phyloP scores from a whole-genome alignment of 2,113 vertebrate species.

The Coryphaenoides rupestris region DNA sequence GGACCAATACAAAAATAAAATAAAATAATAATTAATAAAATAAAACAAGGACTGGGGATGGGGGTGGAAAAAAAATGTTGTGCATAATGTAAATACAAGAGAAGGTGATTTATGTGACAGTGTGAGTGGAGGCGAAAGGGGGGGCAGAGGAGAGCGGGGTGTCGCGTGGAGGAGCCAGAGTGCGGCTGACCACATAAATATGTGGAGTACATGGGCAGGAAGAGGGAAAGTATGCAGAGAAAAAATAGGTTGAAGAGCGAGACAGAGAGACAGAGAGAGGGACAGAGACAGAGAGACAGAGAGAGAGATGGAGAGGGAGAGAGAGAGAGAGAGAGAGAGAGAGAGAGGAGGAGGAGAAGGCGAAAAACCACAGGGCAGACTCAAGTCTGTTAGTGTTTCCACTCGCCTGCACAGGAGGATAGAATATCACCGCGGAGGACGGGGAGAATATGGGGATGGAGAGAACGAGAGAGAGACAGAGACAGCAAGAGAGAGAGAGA shows the following conservation, averaged over 20 bases:
- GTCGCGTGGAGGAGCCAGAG: conserved; percentile 10
- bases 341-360: conserved; percentile 14
- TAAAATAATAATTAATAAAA: not conserved
- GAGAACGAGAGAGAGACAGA: conserved; percentile 9
- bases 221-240: conserved; percentile 14
- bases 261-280: too few species aligned
- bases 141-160: not conserved
- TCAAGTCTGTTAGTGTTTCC: conserved; percentile 62
- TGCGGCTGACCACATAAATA: conserved; percentile 6
- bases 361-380: conserved; percentile 57
- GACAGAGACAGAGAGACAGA: conserved; percentile 4
- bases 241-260: too few species aligned
- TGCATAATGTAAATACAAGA: conserved; percentile 21
- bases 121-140: conserved; percentile 8
- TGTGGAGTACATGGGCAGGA: not conserved
- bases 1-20: conserved; percentile 3
- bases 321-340: conserved; percentile 4
- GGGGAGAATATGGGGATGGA: conserved; percentile 25
- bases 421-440: conserved; percentile 49
- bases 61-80: not conserved
- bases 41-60: not conserved
- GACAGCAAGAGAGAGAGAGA: conserved; percentile 3
- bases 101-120: conserved; percentile 12
- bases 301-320: conserved; percentile 17
- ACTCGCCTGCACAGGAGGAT: conserved; percentile 49